phyloP scores from a whole-genome alignment of 2,888 invertebrate genomes.

The Aspidiotus rigidus region DNA sequence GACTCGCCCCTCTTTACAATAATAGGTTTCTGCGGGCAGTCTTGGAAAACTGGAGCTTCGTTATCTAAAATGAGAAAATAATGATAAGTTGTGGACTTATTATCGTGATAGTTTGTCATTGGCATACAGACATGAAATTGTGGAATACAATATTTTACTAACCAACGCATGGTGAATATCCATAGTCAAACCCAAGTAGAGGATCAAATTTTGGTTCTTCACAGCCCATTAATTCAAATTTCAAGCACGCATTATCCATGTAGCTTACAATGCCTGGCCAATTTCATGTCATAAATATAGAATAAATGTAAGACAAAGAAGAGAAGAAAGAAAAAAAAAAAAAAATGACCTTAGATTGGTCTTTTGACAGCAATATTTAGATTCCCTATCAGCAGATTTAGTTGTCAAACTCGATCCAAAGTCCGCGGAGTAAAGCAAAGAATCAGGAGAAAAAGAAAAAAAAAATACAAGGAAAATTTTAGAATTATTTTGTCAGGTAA shows the following conservation, averaged over 20 bases:
- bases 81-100: not conserved
- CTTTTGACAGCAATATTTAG: too few species aligned
- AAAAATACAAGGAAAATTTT: too few species aligned
- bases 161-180: slow-evolving; percentile 86
- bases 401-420: too few species aligned
- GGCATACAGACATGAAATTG: too few species aligned
- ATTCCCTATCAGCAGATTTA: too few species aligned
- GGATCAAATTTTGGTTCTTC: slow-evolving; percentile 75
- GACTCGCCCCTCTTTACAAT: slow-evolving; percentile 79
- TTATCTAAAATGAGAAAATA: slow-evolving; percentile 63
- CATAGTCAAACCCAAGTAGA: slow-evolving; percentile 82
- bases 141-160: slow-evolving; percentile 40
- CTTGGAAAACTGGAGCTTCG: slow-evolving; percentile 92
- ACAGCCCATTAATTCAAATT: slow-evolving; percentile 93
- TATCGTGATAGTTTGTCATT: not conserved
- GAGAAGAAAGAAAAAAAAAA: too few species aligned
- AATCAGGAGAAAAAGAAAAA: too few species aligned
- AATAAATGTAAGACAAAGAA: too few species aligned
- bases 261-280: slow-evolving; percentile 78
- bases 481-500: too few species aligned
- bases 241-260: slow-evolving; percentile 91
- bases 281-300: not conserved
- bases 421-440: too few species aligned
- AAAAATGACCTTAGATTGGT: too few species aligned
- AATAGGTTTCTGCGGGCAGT: slow-evolving; percentile 88